A percentile compares a stretch with the other conserved stretches of the same genome.
phyloP scores from a whole-genome alignment of 2,113 vertebrate species.

The Hassar affinis region DNA sequence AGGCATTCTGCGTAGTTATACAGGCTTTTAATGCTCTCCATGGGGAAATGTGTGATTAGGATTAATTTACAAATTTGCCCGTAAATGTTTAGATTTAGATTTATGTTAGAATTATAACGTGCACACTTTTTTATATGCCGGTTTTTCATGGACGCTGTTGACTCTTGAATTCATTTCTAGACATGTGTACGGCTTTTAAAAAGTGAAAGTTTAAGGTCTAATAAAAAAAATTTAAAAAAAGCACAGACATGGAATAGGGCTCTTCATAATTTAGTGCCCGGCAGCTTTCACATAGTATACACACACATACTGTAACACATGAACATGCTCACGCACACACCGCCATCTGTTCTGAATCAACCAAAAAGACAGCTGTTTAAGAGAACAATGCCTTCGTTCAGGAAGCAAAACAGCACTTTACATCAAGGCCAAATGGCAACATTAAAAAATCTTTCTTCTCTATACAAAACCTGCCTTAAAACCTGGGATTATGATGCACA shows the following conservation, averaged over 20 bases:
- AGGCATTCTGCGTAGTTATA: conserved; percentile 27
- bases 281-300: conserved; percentile 47
- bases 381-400: conserved; percentile 72
- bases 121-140: neutral
- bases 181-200: neutral
- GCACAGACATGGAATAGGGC: conserved; percentile 48
- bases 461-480: conserved; percentile 45
- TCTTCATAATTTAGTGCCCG: conserved; percentile 42
- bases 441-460: conserved; percentile 56
- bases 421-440: conserved; percentile 67
- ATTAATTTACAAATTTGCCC: conserved; percentile 10
- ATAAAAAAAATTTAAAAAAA: too few relatives aligned
- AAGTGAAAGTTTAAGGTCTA: neutral
- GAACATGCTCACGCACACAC: conserved; percentile 58
- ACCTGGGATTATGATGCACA: conserved; percentile 52
- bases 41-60: neutral
- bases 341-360: conserved; percentile 78
- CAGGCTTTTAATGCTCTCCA: conserved; percentile 24
- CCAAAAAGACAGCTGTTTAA: conserved; percentile 77
- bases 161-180: neutral
- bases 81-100: conserved; percentile 14
- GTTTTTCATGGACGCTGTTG: neutral
- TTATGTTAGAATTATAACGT: neutral
- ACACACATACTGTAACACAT: conserved; percentile 20
- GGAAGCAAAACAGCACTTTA: conserved; percentile 61